Evolutionary conservation across 2,888 invertebrate genomes (phyloP), one percentile per base, ranked within the genome.

Genomic region (Halictus quadricinctus): DNA sequence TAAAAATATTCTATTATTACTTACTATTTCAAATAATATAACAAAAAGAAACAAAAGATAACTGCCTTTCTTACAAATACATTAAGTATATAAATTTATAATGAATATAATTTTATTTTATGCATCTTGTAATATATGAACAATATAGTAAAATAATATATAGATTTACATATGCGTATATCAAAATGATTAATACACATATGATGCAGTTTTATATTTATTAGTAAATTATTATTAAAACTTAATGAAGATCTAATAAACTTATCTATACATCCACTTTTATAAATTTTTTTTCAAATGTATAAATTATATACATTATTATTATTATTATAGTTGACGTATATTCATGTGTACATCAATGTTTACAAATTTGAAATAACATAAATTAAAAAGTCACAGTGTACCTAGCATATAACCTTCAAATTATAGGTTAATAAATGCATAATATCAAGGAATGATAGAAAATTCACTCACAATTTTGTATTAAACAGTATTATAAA

Each of bases 381-480:
- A 66, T 36, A 18, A 36, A 66, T 66, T 66, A 12, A 70, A 43
- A 70, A 43, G n/a, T 70, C 2, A 2, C 13, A n/a, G 43, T 69
- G 41, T 41, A 12, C 21, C n/a, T 13, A 21, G n/a, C 13, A 79
- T 64, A 64, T n/a, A 64, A 78, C 58, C 60, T 50, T 36, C 7
- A 70, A 70, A 70, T 70, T 70, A n/a, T 70, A 70, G 70, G 70
- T 70, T 70, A 70, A 70, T 70, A 48, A 41, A 60, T 29, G 29
- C 50, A 21, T 1, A 46, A 18, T 46, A 29, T 18, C 18, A 21
- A 41, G 21, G 10, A 50, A 46, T 74, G 25, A 2, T 43, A 46
- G 21, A 76, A 46, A 43, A 43, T 29, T 75, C 18, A 25, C 58
- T 60, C 21, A 41, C 58, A 43, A 41, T 64, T 66, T 50, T 48